A percentile compares a stretch with the other conserved stretches of the same genome.
Evolutionary conservation across 2,888 invertebrate genomes (phyloP).

Genomic region (Dione juno): DNA sequence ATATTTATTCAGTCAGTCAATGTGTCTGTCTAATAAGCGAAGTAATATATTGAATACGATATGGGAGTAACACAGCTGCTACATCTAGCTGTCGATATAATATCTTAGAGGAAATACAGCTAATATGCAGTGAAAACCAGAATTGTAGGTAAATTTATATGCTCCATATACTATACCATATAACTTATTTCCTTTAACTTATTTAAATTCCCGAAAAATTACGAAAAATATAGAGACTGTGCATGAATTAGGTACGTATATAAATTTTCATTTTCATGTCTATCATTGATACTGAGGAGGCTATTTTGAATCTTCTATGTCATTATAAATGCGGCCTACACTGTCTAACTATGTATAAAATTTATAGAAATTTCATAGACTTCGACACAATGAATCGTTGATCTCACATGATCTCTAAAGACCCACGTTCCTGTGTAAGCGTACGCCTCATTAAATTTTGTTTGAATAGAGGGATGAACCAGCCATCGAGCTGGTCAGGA

Average conservation of each 20-base stretch:
- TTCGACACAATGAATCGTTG: conserved; percentile 45
- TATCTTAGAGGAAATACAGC: conserved; percentile 17
- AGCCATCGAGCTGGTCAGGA: conserved; percentile 62
- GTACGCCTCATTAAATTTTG: conserved; percentile 80
- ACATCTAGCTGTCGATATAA: conserved; percentile 19
- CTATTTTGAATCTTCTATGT: background rate
- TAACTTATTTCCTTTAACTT: too few species aligned
- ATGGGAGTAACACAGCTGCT: conserved; percentile 26
- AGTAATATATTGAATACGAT: conserved; percentile 25
- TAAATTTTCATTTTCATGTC: too few species aligned
- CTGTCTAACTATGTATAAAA: background rate
- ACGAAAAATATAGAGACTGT: too few species aligned
- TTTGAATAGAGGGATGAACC: conserved; percentile 80
- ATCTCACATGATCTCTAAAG: conserved; percentile 47
- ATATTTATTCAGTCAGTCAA: conserved; percentile 29
- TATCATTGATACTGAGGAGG: background rate
- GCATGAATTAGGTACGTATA: too few species aligned
- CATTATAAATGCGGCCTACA: background rate
- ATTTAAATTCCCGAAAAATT: too few species aligned
- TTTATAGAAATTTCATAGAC: conserved; percentile 30
- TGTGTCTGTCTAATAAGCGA: conserved; percentile 25
- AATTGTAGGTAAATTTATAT: conserved; percentile 2
- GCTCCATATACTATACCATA: background rate
- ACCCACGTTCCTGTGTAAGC: conserved; percentile 51
- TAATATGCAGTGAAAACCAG: conserved; percentile 18